phyloP scores from a whole-genome alignment of 2,113 vertebrate species.

The Onychorhynchus coronatus region DNA sequence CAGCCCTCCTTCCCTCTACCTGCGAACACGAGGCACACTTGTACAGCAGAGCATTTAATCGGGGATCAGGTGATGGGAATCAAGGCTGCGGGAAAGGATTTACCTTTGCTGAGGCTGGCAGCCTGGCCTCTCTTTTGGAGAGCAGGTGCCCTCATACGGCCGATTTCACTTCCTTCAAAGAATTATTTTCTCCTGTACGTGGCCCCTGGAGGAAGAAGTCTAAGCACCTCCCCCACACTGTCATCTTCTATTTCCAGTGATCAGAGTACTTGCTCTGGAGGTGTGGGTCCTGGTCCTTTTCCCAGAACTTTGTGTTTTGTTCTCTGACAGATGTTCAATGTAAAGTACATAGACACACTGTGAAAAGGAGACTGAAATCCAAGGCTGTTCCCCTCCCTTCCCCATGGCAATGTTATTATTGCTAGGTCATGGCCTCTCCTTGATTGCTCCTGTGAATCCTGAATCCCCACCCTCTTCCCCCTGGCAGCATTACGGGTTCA shows the following conservation, averaged over 20 bases:
- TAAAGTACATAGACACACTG: neutral
- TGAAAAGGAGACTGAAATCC: neutral
- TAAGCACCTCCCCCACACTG: neutral
- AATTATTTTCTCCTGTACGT: neutral
- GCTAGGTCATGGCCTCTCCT: slow-evolving; percentile 25
- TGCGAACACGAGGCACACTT: rapidly evolving
- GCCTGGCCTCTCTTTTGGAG: neutral
- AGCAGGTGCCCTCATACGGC: neutral
- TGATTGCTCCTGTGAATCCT: neutral
- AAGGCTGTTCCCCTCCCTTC: neutral
- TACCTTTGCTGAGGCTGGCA: neutral
- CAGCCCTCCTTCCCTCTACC: neutral
- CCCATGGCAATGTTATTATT: neutral
- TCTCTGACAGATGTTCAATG: neutral
- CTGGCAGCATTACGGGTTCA: slow-evolving; percentile 14
- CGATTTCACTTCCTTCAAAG: neutral
- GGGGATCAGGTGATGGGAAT: neutral
- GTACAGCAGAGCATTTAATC: neutral
- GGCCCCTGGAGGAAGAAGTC: neutral
- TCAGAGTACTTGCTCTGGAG: neutral
- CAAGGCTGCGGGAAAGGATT: neutral
- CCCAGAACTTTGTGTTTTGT: neutral
- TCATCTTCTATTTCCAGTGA: neutral
- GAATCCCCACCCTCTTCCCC: slow-evolving; percentile 15
- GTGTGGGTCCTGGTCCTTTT: neutral